Base-by-base conservation (phyloP, 2,888 invertebrate genomes). In the Drosophila buzzatii region DNA sequence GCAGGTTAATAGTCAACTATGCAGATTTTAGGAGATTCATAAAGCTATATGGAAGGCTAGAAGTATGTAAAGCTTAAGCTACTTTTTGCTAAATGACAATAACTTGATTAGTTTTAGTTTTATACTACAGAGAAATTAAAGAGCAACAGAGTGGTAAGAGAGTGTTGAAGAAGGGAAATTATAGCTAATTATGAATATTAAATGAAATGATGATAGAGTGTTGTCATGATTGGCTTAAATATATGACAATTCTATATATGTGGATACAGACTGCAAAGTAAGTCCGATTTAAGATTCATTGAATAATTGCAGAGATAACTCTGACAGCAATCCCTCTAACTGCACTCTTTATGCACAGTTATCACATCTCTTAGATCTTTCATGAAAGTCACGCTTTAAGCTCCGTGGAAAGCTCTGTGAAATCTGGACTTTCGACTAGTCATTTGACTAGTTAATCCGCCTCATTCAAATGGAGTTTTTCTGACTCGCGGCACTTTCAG, bases 381-480 rank as follows among this genome's bases (percentile, higher is more conserved):
- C 6, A 27, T 27, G 6, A 27, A 27, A 27, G 18, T 18, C 12
- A 10, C 49, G 18, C 14, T 14, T 12, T 5, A 9, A 27, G 47
- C 9, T 4, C 5, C 4, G 7, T n/a, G 7, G 49, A 18, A 35
- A 35, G 18, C 33, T 35, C 14, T 33, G 18, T 2, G 51, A 35
- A 35, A 35, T 51, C 51, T 20, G 18, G 7, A 14, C 12, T 7
- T 23, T 20, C 23, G 53, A 23, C 37, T 18, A 14, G 49, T 16
- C 31, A 16, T 51, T 51, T 51, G 49, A 51, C 49, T 55, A 18
- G 64, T 64, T 63, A 64, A 64, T 41, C 64, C 16, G 12, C 39
- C 31, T 39, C 47, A 63, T 37, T 64, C 63, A 47, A 47, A 64
- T 41, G 23, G 23, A 63, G 64, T 63, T 64, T 10, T 64, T 14